phyloP scores from a whole-genome alignment of 2,888 invertebrate species.

The Gortyna flavago region DNA sequence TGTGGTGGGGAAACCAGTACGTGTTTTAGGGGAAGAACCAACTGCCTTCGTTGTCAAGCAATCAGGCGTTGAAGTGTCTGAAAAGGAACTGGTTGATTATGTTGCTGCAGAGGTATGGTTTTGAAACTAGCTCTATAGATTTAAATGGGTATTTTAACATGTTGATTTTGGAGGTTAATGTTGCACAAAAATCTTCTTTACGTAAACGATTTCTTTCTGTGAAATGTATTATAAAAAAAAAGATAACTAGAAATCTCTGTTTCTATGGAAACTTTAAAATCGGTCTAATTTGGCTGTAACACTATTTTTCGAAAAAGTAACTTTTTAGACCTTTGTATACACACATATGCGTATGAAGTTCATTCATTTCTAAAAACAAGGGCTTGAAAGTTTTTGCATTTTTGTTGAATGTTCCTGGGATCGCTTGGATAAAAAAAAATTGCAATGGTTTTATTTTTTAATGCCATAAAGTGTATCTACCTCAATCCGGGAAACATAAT shows the following conservation, averaged over 20 bases:
- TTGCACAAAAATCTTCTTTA: neutral
- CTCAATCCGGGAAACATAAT: neutral
- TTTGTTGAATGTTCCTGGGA: neutral
- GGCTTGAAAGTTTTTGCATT: too few species aligned
- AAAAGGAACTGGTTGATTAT: constrained; percentile 89
- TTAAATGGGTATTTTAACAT: neutral
- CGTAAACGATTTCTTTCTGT: neutral
- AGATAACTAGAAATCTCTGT: too few species aligned
- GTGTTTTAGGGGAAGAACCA: constrained; percentile 92
- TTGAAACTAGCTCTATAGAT: neutral
- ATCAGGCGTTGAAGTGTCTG: constrained; percentile 86
- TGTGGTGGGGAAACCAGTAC: constrained; percentile 93
- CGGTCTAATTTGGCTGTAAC: too few species aligned
- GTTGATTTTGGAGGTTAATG: neutral
- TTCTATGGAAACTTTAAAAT: too few species aligned
- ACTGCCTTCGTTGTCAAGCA: constrained; percentile 93
- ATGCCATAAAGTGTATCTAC: neutral
- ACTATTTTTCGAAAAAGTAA: too few species aligned
- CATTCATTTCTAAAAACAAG: too few species aligned
- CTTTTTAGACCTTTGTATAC: too few species aligned
- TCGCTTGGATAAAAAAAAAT: neutral
- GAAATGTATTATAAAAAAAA: too few species aligned
- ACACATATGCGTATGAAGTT: too few species aligned
- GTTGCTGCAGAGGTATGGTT: constrained; percentile 80
- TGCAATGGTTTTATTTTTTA: neutral